A percentile compares a stretch with the other conserved stretches of the same genome.
Evolutionary conservation across 37 sponge, comb jelly and placozoan species (phyloP).

Genomic region (Aplysina aerophoba): DNA sequence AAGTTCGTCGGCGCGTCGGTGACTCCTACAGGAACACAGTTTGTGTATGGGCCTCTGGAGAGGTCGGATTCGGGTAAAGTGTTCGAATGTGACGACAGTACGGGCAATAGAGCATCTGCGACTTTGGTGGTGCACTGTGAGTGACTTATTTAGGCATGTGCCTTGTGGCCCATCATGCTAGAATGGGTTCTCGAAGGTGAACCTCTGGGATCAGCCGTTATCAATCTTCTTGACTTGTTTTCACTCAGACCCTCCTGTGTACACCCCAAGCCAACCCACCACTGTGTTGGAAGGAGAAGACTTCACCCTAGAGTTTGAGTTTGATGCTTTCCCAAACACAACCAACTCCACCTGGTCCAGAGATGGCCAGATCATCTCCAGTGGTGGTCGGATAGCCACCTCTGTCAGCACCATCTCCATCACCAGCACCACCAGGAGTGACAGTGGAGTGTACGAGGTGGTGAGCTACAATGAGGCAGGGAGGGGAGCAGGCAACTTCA

Average conservation of each 20-base stretch:
- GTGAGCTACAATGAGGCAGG: background rate
- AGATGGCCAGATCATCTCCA: background rate
- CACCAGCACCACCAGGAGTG: background rate
- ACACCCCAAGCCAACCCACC: background rate
- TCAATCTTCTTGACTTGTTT: no score
- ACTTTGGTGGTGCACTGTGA: no score
- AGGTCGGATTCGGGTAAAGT: no score
- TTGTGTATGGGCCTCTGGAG: no score
- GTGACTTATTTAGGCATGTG: no score
- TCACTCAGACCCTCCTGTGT: background rate
- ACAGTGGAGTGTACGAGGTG: background rate
- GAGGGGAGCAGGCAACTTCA: constrained; percentile 1
- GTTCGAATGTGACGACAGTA: no score
- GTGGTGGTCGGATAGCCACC: background rate
- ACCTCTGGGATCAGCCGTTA: no score
- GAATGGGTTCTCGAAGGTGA: no score
- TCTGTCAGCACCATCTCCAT: background rate
- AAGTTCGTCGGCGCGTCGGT: no score
- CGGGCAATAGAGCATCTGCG: no score
- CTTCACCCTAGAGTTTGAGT: background rate
- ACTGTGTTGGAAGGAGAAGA: background rate
- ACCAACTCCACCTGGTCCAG: background rate
- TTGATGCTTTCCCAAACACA: background rate
- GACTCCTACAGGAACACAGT: no score
- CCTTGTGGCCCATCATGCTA: no score